Base-by-base conservation (phyloP, 2,888 invertebrate genomes). In the Cecidostiba fungosa region DNA sequence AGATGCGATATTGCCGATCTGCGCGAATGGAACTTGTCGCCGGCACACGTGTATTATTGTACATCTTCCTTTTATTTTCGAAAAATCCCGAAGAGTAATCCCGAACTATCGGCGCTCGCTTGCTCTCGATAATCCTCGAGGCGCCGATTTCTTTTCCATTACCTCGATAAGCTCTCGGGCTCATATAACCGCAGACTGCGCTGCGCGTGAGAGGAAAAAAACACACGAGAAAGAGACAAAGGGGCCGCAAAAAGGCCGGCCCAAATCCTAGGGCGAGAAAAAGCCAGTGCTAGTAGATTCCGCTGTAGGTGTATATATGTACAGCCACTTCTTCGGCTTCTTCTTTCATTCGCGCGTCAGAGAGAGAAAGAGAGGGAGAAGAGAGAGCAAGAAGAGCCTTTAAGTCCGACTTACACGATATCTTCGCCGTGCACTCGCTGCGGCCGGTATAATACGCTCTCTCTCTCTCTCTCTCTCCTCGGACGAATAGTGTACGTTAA, bases 401-500 rank as follows among this genome's bases (percentile, higher is more conserved):
- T 92, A 92, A 92, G 91, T 91, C 91, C 91, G 92, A 91, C 92
- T 93, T 93, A 93, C 92, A 92, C 91, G 92, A 92, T 93, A 93
- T 93, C 93, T 92, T 89, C 89, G 82, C 90, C 87, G 89, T 88
- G 88, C 90, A 90, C 90, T 90, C 90, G 85, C 54, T 59, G 54
- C 69, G 73, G 83, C 83, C 78, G 84, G 80, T 62, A 85, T 74
- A 82, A 79, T 84, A 82, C 83, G n/a, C 86, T 62, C 70, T 43
- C 70, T 85, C 72, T 36, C 79, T 50, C 47, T 69, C 29, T 59
- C 43, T 50, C 19, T 19, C 77, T 14, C 36, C 69, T 32, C n/a
- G 54, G 47, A 72, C 83, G n/a, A 16, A 39, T 54, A 29, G 54
- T 47, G 74, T 23, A 19, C 69, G 50, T 50, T 74, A 74, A 79